Base-by-base conservation (phyloP, 2,113 vertebrate genomes). In the Labeo rohita region DNA sequence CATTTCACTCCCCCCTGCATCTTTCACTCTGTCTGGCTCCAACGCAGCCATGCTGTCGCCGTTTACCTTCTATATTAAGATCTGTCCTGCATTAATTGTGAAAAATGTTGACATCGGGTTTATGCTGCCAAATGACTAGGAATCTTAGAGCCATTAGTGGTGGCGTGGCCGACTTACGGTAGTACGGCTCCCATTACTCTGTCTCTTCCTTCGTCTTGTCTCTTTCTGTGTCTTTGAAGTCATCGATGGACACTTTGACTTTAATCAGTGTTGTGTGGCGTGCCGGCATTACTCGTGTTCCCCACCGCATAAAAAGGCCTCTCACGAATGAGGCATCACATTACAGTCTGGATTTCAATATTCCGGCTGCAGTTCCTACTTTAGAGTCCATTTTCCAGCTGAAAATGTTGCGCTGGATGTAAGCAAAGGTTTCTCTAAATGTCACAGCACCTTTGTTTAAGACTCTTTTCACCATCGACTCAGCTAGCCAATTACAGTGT, bases 161-260 rank as follows among this genome's bases (percentile, higher is more conserved):
- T 34, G 13, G 61, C 18, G 7, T 83, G 15, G 16, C 49, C 21
- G 15, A 54, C 6, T 0, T 39, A 54, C 6, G 18, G 6, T 52
- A 56, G 34, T 36, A 13, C 5, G 13, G 66, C 1, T 70, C 10
- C 80, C 65, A 84, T 72, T 72, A 74, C 21, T 72, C 16, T 73
- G 12, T 36, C 54, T 50, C 8, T 36, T 39, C 21, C 39, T 15
- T 81, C 78, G 8, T 47, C 59, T 59, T 34, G 8, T 77, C 34
- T 28, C 36, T 34, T n/a, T 34, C 56, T n/a, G n/a, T 80, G 28
- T 72, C 77, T 79, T 80, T 68, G 50, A 80, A 72, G 47, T 70
- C 76, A 68, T 86, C 34, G 36, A 56, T 84, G 68, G 82, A 84
- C 68, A 73, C 36, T 73, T 73, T 84, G 82, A 73, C 82, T 84